Percentiles rank a stretch among this genome's conserved stretches.
phyloP scores from a whole-genome alignment of 2,797 vertebrate genomes.

The Cyprinodon diabolis region DNA sequence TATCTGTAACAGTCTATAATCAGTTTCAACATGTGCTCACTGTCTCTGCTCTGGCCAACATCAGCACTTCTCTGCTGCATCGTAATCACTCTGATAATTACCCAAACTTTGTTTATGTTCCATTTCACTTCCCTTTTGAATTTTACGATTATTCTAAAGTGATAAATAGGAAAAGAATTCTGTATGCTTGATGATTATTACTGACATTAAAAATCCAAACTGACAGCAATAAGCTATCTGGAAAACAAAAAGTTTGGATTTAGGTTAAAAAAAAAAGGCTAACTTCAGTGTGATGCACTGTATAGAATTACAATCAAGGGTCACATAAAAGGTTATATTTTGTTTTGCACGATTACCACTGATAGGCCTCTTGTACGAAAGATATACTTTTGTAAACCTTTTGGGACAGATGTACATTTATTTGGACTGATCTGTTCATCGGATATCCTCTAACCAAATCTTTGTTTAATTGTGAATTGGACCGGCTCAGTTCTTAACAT shows the following conservation, averaged over 20 bases:
- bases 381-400: neutral
- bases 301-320: no score
- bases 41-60: neutral
- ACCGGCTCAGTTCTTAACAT: no score
- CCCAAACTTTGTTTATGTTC: neutral
- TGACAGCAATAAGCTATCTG: neutral
- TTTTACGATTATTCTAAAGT: neutral
- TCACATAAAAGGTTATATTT: neutral
- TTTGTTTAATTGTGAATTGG: neutral
- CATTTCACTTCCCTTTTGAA: neutral
- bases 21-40: neutral
- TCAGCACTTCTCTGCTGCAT: neutral
- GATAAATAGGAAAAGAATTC: neutral
- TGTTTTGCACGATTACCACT: neutral
- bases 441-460: neutral
- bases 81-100: neutral
- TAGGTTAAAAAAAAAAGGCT: neutral
- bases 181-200: neutral
- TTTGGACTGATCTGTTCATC: neutral
- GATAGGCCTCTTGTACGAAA: neutral
- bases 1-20: neutral
- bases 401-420: neutral
- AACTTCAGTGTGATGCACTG: no score
- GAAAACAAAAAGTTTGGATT: neutral
- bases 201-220: neutral